A percentile compares a stretch with the other conserved stretches of the same genome.
These are phyloP conservation scores for Calypte anna DNA, from an alignment of 2,113 vertebrate species.

Conservation along the genomic window DNA sequence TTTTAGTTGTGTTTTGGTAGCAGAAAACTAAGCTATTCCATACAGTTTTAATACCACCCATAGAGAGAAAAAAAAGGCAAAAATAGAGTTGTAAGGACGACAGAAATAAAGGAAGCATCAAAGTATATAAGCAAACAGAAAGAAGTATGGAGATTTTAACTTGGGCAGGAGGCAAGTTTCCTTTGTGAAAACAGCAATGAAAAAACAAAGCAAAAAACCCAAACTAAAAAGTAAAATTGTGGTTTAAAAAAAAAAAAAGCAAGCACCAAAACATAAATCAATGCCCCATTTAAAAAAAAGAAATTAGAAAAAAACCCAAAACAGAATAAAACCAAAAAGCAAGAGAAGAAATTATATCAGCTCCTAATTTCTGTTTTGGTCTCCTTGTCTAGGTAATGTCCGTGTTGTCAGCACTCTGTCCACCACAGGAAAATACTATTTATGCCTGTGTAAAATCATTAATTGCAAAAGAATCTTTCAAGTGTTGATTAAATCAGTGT, in stretches of 20 bases:
- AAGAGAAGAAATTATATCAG: background rate
- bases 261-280: background rate
- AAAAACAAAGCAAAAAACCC: background rate
- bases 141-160: background rate
- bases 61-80: background rate
- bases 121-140: background rate
- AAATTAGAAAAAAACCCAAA: too few relatives aligned
- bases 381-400: background rate
- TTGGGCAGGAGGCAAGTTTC: background rate
- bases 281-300: background rate
- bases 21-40: background rate
- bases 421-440: background rate
- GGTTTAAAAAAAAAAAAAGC: background rate
- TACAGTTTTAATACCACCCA: background rate
- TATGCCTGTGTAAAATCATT: background rate
- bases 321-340: too few relatives aligned
- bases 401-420: background rate
- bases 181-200: background rate
- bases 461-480: constrained; percentile 7
- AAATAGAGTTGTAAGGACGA: background rate
- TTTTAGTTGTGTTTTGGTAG: background rate
- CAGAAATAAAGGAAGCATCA: background rate
- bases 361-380: background rate
- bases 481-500: background rate
- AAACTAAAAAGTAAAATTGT: background rate